Conservation (phyloP, 2,113 vertebrate species). For the Xiphorhynchus elegans region DNA sequence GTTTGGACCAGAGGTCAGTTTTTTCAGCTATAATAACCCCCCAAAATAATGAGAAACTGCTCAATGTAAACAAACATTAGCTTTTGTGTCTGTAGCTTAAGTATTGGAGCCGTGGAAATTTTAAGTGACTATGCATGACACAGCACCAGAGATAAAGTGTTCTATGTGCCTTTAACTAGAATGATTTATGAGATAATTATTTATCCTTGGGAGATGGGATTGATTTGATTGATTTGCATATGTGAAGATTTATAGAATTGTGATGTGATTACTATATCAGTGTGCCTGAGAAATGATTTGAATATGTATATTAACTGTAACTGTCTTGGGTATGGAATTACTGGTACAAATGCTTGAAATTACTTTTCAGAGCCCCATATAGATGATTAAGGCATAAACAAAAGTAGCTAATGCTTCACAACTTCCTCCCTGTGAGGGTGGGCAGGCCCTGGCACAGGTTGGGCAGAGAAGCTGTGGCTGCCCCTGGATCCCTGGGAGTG, state of each 20-base stretch:
- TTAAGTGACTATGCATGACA: not conserved
- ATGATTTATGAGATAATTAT: not conserved
- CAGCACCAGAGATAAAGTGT: not conserved
- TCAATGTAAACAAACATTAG: not conserved
- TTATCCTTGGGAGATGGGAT: not conserved
- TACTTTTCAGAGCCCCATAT: not conserved
- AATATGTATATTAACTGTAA: not conserved
- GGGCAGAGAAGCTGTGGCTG: not conserved
- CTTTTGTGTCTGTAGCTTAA: not conserved
- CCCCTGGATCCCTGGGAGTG: not conserved
- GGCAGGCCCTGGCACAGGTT: accelerated
- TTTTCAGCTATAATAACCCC: not conserved
- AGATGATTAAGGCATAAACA: not conserved
- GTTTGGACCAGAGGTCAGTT: not conserved
- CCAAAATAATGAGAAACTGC: not conserved
- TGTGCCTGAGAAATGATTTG: not conserved
- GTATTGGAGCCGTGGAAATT: not conserved
- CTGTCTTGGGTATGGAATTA: not conserved
- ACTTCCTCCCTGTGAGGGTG: not conserved
- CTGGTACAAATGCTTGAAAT: not conserved
- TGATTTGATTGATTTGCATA: conserved; percentile 6
- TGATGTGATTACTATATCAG: not conserved
- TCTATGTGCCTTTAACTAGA: not conserved
- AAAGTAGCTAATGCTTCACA: not conserved
- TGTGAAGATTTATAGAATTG: not conserved